phyloP scores from a whole-genome alignment of 2,797 vertebrate genomes.

The Acipenser ruthenus region DNA sequence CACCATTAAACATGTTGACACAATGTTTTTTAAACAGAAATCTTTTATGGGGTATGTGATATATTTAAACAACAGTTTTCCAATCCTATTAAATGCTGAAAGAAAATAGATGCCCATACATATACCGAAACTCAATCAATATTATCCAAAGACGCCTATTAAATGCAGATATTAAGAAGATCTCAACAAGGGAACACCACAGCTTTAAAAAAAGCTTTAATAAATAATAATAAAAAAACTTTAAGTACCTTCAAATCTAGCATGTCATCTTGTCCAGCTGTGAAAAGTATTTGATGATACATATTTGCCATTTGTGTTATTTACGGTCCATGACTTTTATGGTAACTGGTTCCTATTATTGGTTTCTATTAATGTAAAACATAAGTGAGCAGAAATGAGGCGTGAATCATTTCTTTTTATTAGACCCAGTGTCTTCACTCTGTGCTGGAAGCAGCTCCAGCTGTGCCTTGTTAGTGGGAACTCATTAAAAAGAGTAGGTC shows the following conservation, averaged over 20 bases:
- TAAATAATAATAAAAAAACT: constrained; percentile 44
- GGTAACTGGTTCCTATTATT: constrained; percentile 86
- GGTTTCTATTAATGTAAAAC: constrained; percentile 93
- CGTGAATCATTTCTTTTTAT: constrained; percentile 87
- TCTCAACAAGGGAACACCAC: constrained; percentile 32
- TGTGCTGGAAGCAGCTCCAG: constrained; percentile 57
- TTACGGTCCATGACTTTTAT: constrained; percentile 88
- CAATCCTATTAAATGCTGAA: constrained; percentile 1
- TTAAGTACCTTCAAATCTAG: constrained; percentile 67
- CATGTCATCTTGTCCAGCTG: constrained; percentile 67
- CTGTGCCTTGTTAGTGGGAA: constrained; percentile 72
- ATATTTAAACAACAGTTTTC: constrained; percentile 38
- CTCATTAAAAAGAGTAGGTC: constrained; percentile 63
- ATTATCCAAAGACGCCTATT: constrained; percentile 23
- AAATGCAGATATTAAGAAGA: constrained; percentile 22
- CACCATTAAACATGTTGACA: too few species aligned
- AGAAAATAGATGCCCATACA: constrained; percentile 26
- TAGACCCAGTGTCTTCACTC: constrained; percentile 68
- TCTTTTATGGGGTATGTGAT: constrained; percentile 39
- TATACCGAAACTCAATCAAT: constrained; percentile 26
- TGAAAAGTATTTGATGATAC: constrained; percentile 74
- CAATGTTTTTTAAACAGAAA: too few species aligned
- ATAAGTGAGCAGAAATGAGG: constrained; percentile 92
- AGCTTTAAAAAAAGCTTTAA: constrained; percentile 64
- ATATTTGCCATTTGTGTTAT: constrained; percentile 89